Evolutionary conservation across 1,140 invertebrate species (phyloP), one percentile per base, ranked within the genome.

Genomic region (Drosophila saltans): DNA sequence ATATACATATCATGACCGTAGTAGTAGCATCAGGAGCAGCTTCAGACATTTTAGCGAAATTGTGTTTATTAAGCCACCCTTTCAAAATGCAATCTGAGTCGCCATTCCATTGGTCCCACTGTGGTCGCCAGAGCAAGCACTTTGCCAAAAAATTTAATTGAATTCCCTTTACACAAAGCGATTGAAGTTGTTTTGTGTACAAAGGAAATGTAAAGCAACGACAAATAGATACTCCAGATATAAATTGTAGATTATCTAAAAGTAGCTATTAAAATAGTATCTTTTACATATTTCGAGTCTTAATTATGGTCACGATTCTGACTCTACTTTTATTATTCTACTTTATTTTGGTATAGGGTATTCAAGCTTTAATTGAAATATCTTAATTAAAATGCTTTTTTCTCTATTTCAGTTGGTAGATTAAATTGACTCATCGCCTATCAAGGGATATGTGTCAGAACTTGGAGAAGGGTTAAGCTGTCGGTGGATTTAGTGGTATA

Each of bases 341-440:
- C 28, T 30, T 0, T 30, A 30, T 36, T 36, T 7, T 36, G 21
- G 21, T 48, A 48, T 8, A 48, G 45, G 45, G 45, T 21, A 48
- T 21, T 52, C 24, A 24, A 52, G 26, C 24, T 26, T 52, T 52
- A 52, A 52, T 52, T n/a, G 45, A 52, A 52, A 52, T 52, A 16
- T 52, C 45, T 52, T 52, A 52, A 52, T 52, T 52, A 52, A 52
- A 52, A 26, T 52, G 21, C n/a, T 26, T 3, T 26, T 1, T 24
- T 3, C 11, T 21, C 21, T 45, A n/a, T 62, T n/a, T 28, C 9
- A 16, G n/a, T 21, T 45, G 21, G 16, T 33, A 72, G 76, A 48
- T 52, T 72, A 76, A 79, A 79, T 79, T 79, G 67, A 79, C 73
- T 63, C 65, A 65, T 59, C 58, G 45, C 24, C 59, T 64, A 68